phyloP scores from a whole-genome alignment of 2,888 invertebrate genomes.

The Lypha dubia region DNA sequence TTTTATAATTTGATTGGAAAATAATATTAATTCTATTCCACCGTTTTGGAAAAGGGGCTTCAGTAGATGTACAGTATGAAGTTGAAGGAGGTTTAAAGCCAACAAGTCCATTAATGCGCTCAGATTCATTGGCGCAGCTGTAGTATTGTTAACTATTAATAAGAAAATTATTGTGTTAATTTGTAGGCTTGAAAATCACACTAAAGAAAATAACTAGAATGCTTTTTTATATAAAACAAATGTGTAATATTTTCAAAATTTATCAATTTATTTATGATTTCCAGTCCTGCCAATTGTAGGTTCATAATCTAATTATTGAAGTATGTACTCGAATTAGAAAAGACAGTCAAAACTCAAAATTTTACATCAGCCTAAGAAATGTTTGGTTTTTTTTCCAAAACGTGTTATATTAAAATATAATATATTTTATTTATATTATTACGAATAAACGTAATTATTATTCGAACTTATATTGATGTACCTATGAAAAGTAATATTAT shows the following conservation, averaged over 20 bases:
- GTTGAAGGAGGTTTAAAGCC: slow-evolving; percentile 91
- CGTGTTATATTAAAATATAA: too few species aligned
- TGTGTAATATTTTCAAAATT: slow-evolving; percentile 49
- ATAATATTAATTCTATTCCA: slow-evolving; percentile 48
- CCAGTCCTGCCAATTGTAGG: slow-evolving; percentile 50
- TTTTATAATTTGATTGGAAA: not conserved
- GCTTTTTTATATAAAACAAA: slow-evolving; percentile 65
- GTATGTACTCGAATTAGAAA: slow-evolving; percentile 11
- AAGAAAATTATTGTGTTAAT: slow-evolving; percentile 71
- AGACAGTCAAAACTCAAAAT: slow-evolving; percentile 17
- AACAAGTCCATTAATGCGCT: slow-evolving; percentile 89
- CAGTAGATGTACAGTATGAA: slow-evolving; percentile 91
- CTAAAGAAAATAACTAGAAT: slow-evolving; percentile 61
- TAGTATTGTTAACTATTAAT: slow-evolving; percentile 82
- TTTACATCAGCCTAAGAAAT: not conserved
- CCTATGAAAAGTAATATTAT: too few species aligned
- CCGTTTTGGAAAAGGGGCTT: slow-evolving; percentile 84
- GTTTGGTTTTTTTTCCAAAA: not conserved
- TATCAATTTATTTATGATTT: slow-evolving; percentile 44
- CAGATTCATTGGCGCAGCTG: slow-evolving; percentile 89
- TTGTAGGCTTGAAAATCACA: slow-evolving; percentile 68
- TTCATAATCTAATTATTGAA: slow-evolving; percentile 42
- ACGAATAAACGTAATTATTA: too few species aligned
- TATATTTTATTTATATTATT: too few species aligned
- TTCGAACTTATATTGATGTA: too few species aligned